Evolutionary conservation across 64 coral and sea anemone genomes (phyloP).

Genomic region (Catalaphyllia jardinei): DNA sequence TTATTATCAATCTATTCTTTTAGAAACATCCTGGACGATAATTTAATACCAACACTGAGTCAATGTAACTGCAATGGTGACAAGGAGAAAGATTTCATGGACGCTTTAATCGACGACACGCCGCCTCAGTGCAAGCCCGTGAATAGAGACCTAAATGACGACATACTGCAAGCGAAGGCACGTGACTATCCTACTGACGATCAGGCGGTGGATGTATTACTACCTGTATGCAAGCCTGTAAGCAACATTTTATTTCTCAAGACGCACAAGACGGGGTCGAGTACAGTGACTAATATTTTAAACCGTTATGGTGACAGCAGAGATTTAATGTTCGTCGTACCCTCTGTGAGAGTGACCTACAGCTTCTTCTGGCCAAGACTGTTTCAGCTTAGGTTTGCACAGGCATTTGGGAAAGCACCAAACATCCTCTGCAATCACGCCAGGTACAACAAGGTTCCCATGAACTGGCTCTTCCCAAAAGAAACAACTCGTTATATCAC

Average conservation of each 20-base stretch:
- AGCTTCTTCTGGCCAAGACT: conserved; percentile 59
- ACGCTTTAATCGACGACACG: neutral
- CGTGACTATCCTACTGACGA: no score
- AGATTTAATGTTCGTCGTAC: conserved; percentile 60
- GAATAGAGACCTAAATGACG: no score
- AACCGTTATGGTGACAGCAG: conserved; percentile 72
- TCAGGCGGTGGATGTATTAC: neutral
- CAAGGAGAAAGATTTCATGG: neutral
- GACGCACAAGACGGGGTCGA: conserved; percentile 71
- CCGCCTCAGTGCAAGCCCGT: neutral
- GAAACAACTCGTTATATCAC: conserved; percentile 51
- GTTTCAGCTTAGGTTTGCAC: conserved; percentile 5
- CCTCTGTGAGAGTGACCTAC: neutral
- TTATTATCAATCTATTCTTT: no score
- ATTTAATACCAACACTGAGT: neutral
- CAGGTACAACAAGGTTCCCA: conserved; percentile 36
- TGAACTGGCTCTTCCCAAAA: conserved; percentile 36
- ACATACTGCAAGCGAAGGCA: no score
- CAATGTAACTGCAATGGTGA: neutral
- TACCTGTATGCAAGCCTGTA: neutral
- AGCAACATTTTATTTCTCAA: conserved; percentile 64
- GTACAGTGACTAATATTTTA: conserved; percentile 73
- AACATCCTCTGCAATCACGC: conserved; percentile 70
- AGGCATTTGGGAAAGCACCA: conserved; percentile 31
- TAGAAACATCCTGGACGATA: neutral